Percentiles rank a stretch among this genome's conserved stretches.
phyloP scores from a whole-genome alignment of 2,113 vertebrate species.

The Dipodomys spectabilis region DNA sequence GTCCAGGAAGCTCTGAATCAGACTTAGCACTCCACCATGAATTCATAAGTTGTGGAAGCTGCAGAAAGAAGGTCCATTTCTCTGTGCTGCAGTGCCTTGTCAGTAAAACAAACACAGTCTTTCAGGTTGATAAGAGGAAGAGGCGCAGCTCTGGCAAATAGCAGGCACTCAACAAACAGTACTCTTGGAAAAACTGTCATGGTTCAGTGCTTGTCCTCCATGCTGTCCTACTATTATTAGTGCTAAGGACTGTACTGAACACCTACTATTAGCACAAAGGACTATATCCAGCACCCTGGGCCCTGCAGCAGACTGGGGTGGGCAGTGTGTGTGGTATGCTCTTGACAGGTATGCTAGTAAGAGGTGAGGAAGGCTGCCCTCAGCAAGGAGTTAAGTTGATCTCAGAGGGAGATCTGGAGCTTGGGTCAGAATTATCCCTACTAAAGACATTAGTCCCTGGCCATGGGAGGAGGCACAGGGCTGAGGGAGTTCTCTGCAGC shows the following conservation, averaged over 20 bases:
- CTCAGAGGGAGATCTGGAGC: not conserved
- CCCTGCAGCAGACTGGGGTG: not conserved
- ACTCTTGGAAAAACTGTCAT: not conserved
- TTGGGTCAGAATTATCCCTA: not conserved
- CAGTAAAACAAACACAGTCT: not conserved
- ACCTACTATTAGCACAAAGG: too few species aligned
- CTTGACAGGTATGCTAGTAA: not conserved
- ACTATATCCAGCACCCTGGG: not conserved
- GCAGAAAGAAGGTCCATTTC: fast-evolving
- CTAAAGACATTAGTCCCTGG: not conserved
- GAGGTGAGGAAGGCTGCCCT: not conserved
- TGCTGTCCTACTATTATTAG: not conserved
- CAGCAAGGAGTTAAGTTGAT: too few species aligned
- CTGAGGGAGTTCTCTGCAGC: not conserved
- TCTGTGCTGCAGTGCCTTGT: not conserved
- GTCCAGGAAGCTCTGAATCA: not conserved
- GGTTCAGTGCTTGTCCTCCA: not conserved
- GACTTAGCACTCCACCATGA: not conserved
- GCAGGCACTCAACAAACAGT: not conserved
- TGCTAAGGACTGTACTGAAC: too few species aligned
- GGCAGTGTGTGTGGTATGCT: not conserved
- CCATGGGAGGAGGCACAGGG: not conserved
- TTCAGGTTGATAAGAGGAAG: not conserved
- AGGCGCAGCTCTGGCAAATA: not conserved
- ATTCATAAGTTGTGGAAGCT: not conserved